Percentiles rank a stretch among this genome's conserved stretches.
phyloP scores from a whole-genome alignment of 2,113 vertebrate genomes.

The Pavo muticus region DNA sequence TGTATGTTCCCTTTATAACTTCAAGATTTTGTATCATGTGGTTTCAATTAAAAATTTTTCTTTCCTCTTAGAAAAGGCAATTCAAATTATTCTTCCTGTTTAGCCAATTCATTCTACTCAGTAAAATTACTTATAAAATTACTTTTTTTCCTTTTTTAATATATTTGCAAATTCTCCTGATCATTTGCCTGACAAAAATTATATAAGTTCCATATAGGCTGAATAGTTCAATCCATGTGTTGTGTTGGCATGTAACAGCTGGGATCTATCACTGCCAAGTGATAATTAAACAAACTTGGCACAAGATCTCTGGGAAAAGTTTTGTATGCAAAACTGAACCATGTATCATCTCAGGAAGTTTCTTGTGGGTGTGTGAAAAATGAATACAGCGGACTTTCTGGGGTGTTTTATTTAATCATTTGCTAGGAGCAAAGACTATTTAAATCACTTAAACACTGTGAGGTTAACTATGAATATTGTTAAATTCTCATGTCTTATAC shows the following conservation, averaged over 20 bases:
- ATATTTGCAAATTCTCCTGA: background rate
- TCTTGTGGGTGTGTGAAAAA: constrained; percentile 12
- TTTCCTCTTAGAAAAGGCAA: background rate
- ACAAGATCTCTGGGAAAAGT: constrained; percentile 23
- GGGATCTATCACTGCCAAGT: constrained; percentile 56
- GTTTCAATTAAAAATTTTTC: background rate
- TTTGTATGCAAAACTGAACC: constrained; percentile 39
- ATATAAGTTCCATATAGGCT: background rate
- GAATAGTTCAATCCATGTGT: constrained; percentile 15
- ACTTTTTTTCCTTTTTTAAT: background rate
- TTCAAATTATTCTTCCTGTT: background rate
- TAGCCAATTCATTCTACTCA: background rate
- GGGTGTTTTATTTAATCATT: background rate
- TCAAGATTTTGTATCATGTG: background rate
- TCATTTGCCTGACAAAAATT: background rate
- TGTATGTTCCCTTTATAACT: background rate
- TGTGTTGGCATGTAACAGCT: constrained; percentile 54
- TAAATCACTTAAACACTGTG: background rate
- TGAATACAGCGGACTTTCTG: background rate
- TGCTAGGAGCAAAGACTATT: background rate
- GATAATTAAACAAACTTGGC: constrained; percentile 59
- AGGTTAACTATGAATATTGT: background rate
- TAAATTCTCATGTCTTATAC: background rate
- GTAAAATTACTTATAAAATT: background rate
- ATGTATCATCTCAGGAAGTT: constrained; percentile 31